Base-by-base conservation (phyloP, 2,797 vertebrate species). In the Melanitta fusca region DNA sequence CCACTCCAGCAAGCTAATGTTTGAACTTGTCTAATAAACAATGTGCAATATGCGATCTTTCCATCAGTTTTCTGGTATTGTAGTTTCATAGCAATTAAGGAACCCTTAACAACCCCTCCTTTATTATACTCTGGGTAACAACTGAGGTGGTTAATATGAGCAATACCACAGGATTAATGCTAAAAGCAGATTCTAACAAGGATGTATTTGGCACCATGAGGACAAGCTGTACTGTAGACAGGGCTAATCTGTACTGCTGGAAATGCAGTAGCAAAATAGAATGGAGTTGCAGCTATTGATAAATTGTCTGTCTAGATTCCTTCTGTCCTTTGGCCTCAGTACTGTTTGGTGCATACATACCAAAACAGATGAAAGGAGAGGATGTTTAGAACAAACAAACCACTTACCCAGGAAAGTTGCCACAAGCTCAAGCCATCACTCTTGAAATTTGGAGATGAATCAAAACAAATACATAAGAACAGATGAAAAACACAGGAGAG, bases 301-400 rank as follows among this genome's bases (percentile, higher is more conserved):
- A 64, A 86, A 86, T 88, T 75, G 27, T 54, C 70, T 85, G 88
- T 82, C 91, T 77, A 34, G 28, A 43, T 39, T 64, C 8, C 54
- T 70, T 80, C 64, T 90, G 47, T 90, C 64, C 83, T 93, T 88
- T 94, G 83, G 73, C 68, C 22, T 78, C 34, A 22, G 69, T 74
- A 17, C 77, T 34, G 3, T 8, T 8, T 43, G 30, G 49, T 47
- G 60, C 81, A 60, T 78, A 70, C 13, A 47, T 30, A 68, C 6
- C 2, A 60, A 79, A 68, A 2, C 47, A 32, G 10, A 79, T 5
- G 4, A 88, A 88, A 79, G 66, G 18, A 36, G 41, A 69, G 14
- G 13, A 62, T 47, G 14, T 39, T 34, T 66, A 64, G 56, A 74
- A 57, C 32, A 87, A 87, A 69, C 34, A 41, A 88, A 66, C 18